Evolutionary conservation across 1,140 invertebrate genomes (phyloP).

Genomic region (Psix sp.): DNA sequence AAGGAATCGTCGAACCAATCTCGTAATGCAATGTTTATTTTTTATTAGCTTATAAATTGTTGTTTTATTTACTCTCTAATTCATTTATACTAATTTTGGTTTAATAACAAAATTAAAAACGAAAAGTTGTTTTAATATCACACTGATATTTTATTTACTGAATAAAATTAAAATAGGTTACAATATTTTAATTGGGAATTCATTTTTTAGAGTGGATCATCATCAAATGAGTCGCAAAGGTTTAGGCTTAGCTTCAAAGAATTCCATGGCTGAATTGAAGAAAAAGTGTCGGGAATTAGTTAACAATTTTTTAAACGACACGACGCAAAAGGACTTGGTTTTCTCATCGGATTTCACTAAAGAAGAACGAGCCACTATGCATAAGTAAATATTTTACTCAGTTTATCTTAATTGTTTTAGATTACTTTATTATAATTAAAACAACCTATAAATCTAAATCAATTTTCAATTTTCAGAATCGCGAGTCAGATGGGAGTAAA

Average conservation of each 20-base stretch:
- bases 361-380: conserved; percentile 83
- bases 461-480: conserved; percentile 55
- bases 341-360: conserved; percentile 84
- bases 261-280: conserved; percentile 68
- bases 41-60: neutral
- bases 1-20: conserved; percentile 83
- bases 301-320: conserved; percentile 76
- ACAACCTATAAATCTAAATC: too few relatives aligned
- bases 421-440: conserved; percentile 4
- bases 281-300: conserved; percentile 64
- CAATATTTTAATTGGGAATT: too few relatives aligned
- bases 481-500: conserved; percentile 70
- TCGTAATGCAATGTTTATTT: conserved; percentile 70
- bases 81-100: too few relatives aligned
- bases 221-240: conserved; percentile 66
- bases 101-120: too few relatives aligned
- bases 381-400: conserved; percentile 75
- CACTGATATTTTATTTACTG: too few relatives aligned
- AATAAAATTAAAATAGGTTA: too few relatives aligned
- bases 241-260: conserved; percentile 68
- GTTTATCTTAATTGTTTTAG: conserved; percentile 4
- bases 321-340: conserved; percentile 79
- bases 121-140: too few relatives aligned
- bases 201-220: conserved; percentile 73
- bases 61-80: conserved; percentile 4